Percentiles rank a stretch among this genome's conserved stretches.
Evolutionary conservation across 1,140 invertebrate genomes (phyloP).

Genomic region (Neodiprion fabricii): DNA sequence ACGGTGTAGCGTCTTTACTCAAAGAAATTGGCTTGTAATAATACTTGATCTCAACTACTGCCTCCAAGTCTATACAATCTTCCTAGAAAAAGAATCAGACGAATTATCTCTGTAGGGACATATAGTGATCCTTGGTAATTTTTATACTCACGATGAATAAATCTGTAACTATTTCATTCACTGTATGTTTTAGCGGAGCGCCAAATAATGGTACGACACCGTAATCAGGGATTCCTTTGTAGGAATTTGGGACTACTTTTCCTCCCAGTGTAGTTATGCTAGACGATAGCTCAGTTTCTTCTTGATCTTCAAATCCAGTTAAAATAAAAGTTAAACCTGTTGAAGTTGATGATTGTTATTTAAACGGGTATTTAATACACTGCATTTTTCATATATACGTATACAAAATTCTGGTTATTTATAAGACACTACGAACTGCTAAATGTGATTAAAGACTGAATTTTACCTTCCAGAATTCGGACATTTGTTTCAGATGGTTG

Average conservation of each 20-base stretch:
- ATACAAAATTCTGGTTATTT: slow-evolving; percentile 18
- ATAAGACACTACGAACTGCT: no score
- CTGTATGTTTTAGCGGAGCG: slow-evolving; percentile 48
- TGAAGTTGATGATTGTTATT: slow-evolving; percentile 36
- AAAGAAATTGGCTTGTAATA: slow-evolving; percentile 69
- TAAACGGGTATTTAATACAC: slow-evolving; percentile 17
- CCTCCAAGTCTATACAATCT: slow-evolving; percentile 68
- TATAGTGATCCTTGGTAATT: slow-evolving; percentile 16
- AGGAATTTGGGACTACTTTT: slow-evolving; percentile 54
- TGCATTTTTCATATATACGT: slow-evolving; percentile 8
- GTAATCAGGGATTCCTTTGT: slow-evolving; percentile 64
- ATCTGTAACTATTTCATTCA: slow-evolving; percentile 64
- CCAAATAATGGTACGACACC: slow-evolving; percentile 62
- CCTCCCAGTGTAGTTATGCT: slow-evolving; percentile 61
- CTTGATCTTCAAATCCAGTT: slow-evolving; percentile 55
- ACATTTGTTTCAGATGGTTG: neutral
- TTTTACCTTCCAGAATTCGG: neutral
- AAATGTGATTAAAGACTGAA: no score
- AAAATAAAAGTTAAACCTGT: slow-evolving; percentile 58
- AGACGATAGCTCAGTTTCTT: slow-evolving; percentile 45
- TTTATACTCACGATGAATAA: slow-evolving; percentile 62
- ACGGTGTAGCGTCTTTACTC: slow-evolving; percentile 59
- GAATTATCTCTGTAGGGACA: slow-evolving; percentile 26
- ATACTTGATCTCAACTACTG: slow-evolving; percentile 66
- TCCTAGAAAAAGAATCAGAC: slow-evolving; percentile 49